These are phyloP conservation scores for Melanotaenia pygmaea DNA, from an alignment of 2,797 vertebrate genomes.

Conservation along the genomic window DNA sequence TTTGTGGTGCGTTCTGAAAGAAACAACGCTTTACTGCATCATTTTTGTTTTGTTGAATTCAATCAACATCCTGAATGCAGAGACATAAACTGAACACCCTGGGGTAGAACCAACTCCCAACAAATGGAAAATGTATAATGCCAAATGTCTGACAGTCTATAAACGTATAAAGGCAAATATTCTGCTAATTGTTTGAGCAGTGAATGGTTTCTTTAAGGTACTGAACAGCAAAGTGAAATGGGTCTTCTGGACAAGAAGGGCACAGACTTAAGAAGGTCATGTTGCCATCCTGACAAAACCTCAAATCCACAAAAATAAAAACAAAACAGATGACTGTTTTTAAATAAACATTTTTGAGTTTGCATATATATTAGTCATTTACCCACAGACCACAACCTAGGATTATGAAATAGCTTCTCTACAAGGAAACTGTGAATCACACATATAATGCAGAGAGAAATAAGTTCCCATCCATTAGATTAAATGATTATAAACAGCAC, in stretches of 20 bases:
- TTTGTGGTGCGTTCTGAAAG: constrained; percentile 9
- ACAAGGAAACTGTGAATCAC: background rate
- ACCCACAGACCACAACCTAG: constrained; percentile 5
- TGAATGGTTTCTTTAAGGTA: background rate
- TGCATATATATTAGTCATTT: constrained; percentile 26
- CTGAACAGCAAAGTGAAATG: background rate
- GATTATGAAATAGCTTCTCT: constrained; percentile 17
- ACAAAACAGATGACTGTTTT: background rate
- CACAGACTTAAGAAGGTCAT: background rate
- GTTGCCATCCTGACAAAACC: background rate
- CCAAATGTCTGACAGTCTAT: background rate
- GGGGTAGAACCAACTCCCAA: constrained; percentile 3
- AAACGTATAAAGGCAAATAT: constrained; percentile 16
- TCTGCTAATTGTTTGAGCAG: constrained; percentile 9
- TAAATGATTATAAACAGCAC: constrained; percentile 14
- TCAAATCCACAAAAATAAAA: background rate
- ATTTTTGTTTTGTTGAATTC: constrained; percentile 15
- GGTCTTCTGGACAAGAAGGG: background rate
- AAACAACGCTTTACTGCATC: constrained; percentile 15
- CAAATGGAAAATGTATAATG: background rate
- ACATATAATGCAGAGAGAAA: background rate
- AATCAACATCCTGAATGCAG: constrained; percentile 32
- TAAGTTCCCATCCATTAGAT: constrained; percentile 8
- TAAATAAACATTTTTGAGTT: constrained; percentile 18
- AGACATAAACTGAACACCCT: constrained; percentile 6